phyloP scores from a whole-genome alignment of 2,113 vertebrate genomes.

The Hiodon tergisus region DNA sequence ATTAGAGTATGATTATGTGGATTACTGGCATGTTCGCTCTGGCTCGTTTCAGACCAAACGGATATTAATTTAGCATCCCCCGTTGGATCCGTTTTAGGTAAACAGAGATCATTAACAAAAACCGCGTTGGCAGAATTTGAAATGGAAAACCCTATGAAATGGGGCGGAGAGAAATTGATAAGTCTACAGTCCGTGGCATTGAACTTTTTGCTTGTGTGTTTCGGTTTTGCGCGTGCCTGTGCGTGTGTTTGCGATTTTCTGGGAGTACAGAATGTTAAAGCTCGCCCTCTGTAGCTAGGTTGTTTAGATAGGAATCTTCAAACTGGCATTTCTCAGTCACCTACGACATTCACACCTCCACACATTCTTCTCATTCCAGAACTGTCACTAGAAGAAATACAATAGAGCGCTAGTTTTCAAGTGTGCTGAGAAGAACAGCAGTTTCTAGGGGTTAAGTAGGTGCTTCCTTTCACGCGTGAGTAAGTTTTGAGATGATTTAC shows the following conservation, averaged over 20 bases:
- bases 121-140: too few species aligned
- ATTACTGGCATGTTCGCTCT: constrained; percentile 43
- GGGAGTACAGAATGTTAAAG: neutral
- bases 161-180: neutral
- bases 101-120: too few species aligned
- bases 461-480: too few species aligned
- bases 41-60: neutral
- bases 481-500: too few species aligned
- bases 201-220: constrained; percentile 12
- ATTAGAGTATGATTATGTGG: constrained; percentile 55
- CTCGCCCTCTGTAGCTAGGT: neutral
- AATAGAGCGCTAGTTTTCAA: neutral
- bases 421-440: neutral
- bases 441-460: too few species aligned
- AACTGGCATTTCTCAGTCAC: neutral
- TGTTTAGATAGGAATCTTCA: neutral
- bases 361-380: neutral
- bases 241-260: neutral
- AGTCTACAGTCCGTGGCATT: neutral
- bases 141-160: neutral
- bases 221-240: neutral
- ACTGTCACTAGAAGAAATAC: neutral
- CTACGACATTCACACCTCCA: constrained; percentile 9
- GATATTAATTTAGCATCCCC: neutral
- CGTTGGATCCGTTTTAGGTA: too few species aligned